A percentile compares a stretch with the other conserved stretches of the same genome.
Evolutionary conservation across 2,797 vertebrate genomes (phyloP).

Genomic region (Eospalax fontanierii): DNA sequence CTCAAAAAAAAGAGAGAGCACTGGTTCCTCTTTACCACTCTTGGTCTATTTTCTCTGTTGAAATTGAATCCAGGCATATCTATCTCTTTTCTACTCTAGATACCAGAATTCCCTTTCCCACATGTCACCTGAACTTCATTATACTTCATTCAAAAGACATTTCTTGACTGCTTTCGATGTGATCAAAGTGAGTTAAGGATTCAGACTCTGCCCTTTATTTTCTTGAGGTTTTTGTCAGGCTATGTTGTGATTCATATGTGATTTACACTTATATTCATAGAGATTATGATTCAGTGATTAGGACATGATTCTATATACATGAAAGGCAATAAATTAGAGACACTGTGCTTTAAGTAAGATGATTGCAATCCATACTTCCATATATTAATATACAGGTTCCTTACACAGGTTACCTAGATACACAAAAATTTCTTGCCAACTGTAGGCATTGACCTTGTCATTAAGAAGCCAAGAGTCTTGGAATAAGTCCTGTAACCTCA

Average conservation of each 20-base stretch:
- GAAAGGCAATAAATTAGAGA: conserved; percentile 10
- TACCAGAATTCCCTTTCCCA: neutral
- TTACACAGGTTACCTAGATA: neutral
- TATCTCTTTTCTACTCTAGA: neutral
- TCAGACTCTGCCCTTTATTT: neutral
- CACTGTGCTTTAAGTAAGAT: conserved; percentile 29
- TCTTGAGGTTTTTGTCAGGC: neutral
- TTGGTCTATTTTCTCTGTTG: neutral
- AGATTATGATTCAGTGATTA: neutral
- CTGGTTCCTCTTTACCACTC: neutral
- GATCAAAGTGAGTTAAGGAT: neutral
- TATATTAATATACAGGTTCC: no score
- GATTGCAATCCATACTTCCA: neutral
- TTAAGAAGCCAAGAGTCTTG: neutral
- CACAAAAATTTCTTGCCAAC: neutral
- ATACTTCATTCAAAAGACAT: neutral
- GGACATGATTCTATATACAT: neutral
- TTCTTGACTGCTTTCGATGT: neutral
- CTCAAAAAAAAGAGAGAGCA: no score
- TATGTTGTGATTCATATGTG: neutral
- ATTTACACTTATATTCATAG: conserved; percentile 11
- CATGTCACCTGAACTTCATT: neutral
- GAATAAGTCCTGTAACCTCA: neutral
- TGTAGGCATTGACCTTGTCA: neutral
- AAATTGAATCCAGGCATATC: neutral